Base-by-base conservation (phyloP, 2,113 vertebrate species). In the Glaucomys volans region DNA sequence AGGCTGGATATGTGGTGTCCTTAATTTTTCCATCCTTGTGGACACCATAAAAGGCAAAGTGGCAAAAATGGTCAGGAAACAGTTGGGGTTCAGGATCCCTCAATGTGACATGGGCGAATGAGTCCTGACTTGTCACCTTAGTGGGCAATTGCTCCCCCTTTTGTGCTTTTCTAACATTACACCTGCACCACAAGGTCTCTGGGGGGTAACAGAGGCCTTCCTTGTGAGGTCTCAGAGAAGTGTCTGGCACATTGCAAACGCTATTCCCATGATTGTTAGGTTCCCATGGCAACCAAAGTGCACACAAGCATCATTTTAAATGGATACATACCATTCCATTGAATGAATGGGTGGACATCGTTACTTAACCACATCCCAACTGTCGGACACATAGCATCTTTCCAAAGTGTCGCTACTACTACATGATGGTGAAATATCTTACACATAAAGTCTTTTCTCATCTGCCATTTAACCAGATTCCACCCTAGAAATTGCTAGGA, bases 231-330 rank as follows among this genome's bases (percentile, higher is more conserved):
- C 77, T 74, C 57, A 52, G 54, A 91, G 87, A 82, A 93, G 66
- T 67, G 28, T 5, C n/a, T 75, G 66, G 76, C 54, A 77, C 50
- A 40, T 14, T 59, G 17, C 32, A 81, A 95, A 83, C 2, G 7
- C 40, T 24, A 47, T 71, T 52, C 69, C 40, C 67, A 54, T 22
- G 72, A 88, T 59, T 17, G 57, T 47, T 94, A 52, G 4, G 18
- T 97, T 88, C 81, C 94, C 83, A 54, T 57, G 16, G 87, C 62
- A 93, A 86, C 87, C 72, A 72, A 76, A 89, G 86, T 83, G 12
- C n/a, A 44, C 47, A 47, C 2, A 1, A 52, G 77, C 59, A 59
- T 91, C 47, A 5, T 37, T 86, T 75, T 69, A 77, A 86, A 81
- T 69, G 77, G 30, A 59, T 47, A 54, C 17, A 66, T 79, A 32